Evolutionary conservation across 2,888 invertebrate species (phyloP).

Genomic region (Mythimna loreyi): DNA sequence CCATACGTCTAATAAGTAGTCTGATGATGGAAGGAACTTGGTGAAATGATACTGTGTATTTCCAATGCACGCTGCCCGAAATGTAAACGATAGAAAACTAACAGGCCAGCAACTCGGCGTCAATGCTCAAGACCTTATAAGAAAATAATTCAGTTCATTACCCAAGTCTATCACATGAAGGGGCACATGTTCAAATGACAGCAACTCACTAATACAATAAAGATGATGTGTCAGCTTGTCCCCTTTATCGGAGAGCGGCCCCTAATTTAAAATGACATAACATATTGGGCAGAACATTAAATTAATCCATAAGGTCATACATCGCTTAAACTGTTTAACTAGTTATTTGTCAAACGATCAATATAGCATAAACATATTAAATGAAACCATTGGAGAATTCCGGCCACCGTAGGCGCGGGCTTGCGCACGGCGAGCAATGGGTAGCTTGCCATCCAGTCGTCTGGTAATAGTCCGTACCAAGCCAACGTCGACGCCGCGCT

Average conservation of each 20-base stretch:
- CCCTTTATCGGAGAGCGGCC: constrained; percentile 10
- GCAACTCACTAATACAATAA: constrained; percentile 22
- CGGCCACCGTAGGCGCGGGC: no score
- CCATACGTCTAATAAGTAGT: no score
- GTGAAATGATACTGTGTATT: no score
- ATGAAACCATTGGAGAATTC: not conserved
- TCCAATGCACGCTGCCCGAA: no score
- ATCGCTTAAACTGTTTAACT: constrained; percentile 27
- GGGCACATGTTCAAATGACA: not conserved
- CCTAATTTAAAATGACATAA: constrained; percentile 27
- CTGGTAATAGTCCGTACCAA: no score
- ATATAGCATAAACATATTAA: constrained; percentile 26
- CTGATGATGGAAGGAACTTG: no score
- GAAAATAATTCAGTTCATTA: not conserved
- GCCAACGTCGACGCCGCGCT: no score
- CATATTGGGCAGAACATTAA: constrained; percentile 27
- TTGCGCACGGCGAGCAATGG: no score
- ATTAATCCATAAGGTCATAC: constrained; percentile 33
- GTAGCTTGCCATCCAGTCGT: no score
- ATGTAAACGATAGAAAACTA: no score
- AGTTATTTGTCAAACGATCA: constrained; percentile 51
- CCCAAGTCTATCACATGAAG: not conserved
- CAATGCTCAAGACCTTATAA: not conserved
- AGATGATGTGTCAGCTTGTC: constrained; percentile 18
- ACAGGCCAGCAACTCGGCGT: no score